Evolutionary conservation across 92 coral and sea anemone genomes (phyloP).

Genomic region (Umimayanthus chanpuru): DNA sequence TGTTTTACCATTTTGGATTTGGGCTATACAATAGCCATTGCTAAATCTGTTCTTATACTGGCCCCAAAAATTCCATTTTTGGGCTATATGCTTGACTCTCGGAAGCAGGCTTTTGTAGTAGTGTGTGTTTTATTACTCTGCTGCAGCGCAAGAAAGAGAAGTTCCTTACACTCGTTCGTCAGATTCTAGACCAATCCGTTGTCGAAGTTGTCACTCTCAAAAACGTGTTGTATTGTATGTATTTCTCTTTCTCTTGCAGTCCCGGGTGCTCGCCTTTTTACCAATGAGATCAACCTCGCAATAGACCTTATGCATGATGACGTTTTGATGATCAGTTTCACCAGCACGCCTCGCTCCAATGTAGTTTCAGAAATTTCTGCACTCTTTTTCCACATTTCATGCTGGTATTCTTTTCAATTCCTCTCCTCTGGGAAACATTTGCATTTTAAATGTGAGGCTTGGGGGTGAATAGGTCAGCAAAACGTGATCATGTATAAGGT

Average conservation of each 20-base stretch:
- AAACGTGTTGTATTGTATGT: constrained; percentile 32
- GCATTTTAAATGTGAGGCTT: no score
- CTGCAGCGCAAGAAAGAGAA: background rate
- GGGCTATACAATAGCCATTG: constrained; percentile 42
- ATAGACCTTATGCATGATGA: background rate
- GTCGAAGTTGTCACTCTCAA: constrained; percentile 24
- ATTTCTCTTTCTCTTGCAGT: constrained; percentile 42
- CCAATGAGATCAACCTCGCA: constrained; percentile 50
- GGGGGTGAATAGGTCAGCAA: no score
- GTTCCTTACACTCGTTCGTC: no score
- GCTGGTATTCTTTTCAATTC: no score
- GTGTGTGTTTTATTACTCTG: no score
- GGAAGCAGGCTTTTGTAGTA: constrained; percentile 45
- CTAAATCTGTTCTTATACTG: constrained; percentile 26
- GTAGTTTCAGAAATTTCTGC: no score
- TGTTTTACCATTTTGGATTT: background rate
- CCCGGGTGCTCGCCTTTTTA: constrained; percentile 51
- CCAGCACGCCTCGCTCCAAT: no score
- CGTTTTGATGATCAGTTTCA: no score
- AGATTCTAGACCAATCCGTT: no score
- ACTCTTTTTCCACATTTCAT: no score
- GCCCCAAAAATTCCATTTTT: constrained; percentile 32
- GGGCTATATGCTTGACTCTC: constrained; percentile 44
- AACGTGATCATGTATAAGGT: no score
- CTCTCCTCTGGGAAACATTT: no score